A percentile compares a stretch with the other conserved stretches of the same genome.
Evolutionary conservation across 2,113 vertebrate genomes (phyloP).

Genomic region (Elgaria multicarinata): DNA sequence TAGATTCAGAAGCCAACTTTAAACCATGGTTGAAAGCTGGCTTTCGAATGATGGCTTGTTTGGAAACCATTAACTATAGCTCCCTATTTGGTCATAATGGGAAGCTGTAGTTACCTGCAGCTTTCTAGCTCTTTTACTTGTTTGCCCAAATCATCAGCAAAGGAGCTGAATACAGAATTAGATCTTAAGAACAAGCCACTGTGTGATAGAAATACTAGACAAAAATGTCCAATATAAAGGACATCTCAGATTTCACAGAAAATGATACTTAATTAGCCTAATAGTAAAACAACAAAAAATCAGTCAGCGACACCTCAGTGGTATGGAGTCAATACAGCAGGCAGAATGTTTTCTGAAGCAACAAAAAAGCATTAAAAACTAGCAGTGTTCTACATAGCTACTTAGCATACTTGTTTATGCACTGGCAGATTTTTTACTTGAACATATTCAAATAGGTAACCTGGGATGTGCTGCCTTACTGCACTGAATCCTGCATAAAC

Average conservation of each 20-base stretch:
- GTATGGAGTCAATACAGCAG: accelerated
- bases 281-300: background rate
- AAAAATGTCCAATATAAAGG: accelerated
- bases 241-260: accelerated
- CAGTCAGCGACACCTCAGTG: background rate
- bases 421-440: constrained; percentile 26
- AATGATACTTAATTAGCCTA: background rate
- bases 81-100: background rate
- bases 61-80: background rate
- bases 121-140: background rate
- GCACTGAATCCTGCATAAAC: constrained; percentile 15
- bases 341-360: background rate
- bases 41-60: background rate
- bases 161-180: background rate
- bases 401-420: background rate
- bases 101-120: background rate
- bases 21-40: background rate
- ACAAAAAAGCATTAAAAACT: background rate
- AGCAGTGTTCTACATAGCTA: background rate
- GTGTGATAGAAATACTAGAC: background rate
- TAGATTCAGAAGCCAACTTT: background rate
- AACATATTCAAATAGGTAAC: constrained; percentile 16
- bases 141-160: background rate
- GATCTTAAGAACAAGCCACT: background rate
- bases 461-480: constrained; percentile 1